Base-by-base conservation (phyloP, 1,140 invertebrate species). In the Eriocheir sinensis region DNA sequence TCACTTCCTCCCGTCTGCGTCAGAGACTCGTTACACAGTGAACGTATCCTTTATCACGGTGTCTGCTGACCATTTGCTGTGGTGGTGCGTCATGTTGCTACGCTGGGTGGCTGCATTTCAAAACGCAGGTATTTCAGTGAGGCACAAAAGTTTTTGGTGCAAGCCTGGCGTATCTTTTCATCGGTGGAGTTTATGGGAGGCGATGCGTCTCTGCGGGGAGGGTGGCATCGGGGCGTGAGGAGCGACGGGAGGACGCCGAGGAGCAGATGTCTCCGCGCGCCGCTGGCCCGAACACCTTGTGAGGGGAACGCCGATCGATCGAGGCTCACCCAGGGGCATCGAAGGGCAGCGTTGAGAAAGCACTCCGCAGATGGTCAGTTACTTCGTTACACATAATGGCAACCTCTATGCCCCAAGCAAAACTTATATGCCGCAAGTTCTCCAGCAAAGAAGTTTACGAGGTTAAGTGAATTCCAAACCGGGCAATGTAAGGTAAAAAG, bases 251-350 rank as follows among this genome's bases (percentile, higher is more conserved):
- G 38, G 72, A 27, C 21, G 72, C 21, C 9, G 32, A 40, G 21
- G 44, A 36, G 89, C 53, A 41, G 88, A 41, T 44, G 36, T 44
- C 38, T 89, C 38, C 88, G 12, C 44, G 12, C 12, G 6, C 89
- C 36, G 53, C 38, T 60, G 89, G 34, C 36, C 40, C 17, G 38
- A 80, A 81, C 90, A 92, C 90, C 90, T 92, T 72, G 38, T 36
- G 34, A 81, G 79, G 21, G 27, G 60, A 27, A 0, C 34, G 80
- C 34, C 30, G 36, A 86, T 86, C 83, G 83, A 41, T 92, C 36
- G 30, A 81, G 90, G 30, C 40, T 83, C 79, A 81, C 36, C 90
- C 90, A 89, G 34, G 85, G 48, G 48, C 32, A 88, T 86, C 85
- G 34, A 72, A 44, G 85, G 41, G 92, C 21, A 40, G 34, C 79